phyloP scores from a whole-genome alignment of 2,888 invertebrate genomes.

The Galerucella pusilla region DNA sequence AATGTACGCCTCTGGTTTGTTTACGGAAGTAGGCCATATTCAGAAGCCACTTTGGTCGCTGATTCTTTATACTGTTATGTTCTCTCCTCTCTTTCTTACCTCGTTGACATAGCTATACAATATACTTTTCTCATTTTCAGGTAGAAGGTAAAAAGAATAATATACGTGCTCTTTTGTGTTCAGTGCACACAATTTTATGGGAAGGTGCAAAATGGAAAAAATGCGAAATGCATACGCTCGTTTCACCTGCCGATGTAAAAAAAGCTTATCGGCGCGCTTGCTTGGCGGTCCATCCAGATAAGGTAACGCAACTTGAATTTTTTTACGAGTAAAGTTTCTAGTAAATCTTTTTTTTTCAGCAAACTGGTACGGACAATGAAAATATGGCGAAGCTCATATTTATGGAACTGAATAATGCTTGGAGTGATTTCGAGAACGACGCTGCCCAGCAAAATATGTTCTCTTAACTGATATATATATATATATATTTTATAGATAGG shows the following conservation, averaged over 20 bases:
- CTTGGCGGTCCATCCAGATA: conserved; percentile 98
- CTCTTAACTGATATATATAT: conserved; percentile 44
- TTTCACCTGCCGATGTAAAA: conserved; percentile 93
- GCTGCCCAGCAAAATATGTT: conserved; percentile 79
- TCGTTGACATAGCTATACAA: too few relatives aligned
- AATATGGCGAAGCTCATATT: conserved; percentile 95
- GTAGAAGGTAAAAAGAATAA: conserved; percentile 96
- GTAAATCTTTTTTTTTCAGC: conserved; percentile 75
- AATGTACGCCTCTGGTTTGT: too few relatives aligned
- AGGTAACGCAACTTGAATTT: conserved; percentile 70
- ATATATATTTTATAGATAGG: conserved; percentile 24
- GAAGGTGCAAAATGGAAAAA: conserved; percentile 92
- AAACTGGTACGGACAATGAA: conserved; percentile 92
- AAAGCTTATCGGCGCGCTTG: conserved; percentile 96
- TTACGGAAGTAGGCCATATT: too few relatives aligned
- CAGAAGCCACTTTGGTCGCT: too few relatives aligned
- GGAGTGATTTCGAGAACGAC: conserved; percentile 96
- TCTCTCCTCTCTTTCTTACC: too few relatives aligned
- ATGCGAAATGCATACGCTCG: conserved; percentile 94
- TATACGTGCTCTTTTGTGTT: conserved; percentile 93
- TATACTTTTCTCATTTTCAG: too few relatives aligned
- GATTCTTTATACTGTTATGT: too few relatives aligned
- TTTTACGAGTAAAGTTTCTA: too few relatives aligned
- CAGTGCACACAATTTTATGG: conserved; percentile 94
- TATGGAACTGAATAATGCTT: conserved; percentile 98